Evolutionary conservation across 2,888 invertebrate species (phyloP).

Genomic region (Hyposoter dolosus): DNA sequence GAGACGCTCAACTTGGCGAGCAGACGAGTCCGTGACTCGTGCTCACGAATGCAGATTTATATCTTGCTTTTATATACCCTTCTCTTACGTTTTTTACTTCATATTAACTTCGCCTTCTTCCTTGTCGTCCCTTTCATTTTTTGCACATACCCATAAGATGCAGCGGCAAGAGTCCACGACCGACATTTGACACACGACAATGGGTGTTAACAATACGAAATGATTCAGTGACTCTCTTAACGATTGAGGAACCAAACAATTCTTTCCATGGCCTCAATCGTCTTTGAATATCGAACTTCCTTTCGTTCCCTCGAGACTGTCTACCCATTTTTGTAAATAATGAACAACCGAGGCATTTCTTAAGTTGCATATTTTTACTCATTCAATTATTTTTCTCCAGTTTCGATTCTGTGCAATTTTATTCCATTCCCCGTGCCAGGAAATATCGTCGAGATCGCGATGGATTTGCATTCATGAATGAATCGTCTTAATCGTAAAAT

Average conservation of each 20-base stretch:
- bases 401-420: not conserved
- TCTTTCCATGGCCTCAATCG: slow-evolving; percentile 42
- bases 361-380: not conserved
- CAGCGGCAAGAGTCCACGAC: slow-evolving; percentile 64
- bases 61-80: slow-evolving; percentile 48
- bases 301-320: not conserved
- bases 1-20: slow-evolving; percentile 35
- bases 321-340: not conserved
- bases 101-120: slow-evolving; percentile 39
- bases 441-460: not conserved
- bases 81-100: slow-evolving; percentile 37
- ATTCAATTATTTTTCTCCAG: not conserved
- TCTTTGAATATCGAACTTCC: slow-evolving; percentile 12
- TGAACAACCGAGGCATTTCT: not conserved
- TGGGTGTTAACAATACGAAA: slow-evolving; percentile 72
- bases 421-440: not conserved
- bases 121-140: slow-evolving; percentile 34
- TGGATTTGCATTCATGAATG: not conserved
- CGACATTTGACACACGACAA: slow-evolving; percentile 76
- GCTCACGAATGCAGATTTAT: slow-evolving; percentile 68
- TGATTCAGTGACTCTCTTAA: slow-evolving; percentile 37
- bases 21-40: slow-evolving; percentile 48
- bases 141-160: slow-evolving; percentile 40
- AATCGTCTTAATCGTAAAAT: not conserved
- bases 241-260: slow-evolving; percentile 45